Base-by-base conservation (phyloP, 2,888 invertebrate species). In the Epinotia brunnichana region DNA sequence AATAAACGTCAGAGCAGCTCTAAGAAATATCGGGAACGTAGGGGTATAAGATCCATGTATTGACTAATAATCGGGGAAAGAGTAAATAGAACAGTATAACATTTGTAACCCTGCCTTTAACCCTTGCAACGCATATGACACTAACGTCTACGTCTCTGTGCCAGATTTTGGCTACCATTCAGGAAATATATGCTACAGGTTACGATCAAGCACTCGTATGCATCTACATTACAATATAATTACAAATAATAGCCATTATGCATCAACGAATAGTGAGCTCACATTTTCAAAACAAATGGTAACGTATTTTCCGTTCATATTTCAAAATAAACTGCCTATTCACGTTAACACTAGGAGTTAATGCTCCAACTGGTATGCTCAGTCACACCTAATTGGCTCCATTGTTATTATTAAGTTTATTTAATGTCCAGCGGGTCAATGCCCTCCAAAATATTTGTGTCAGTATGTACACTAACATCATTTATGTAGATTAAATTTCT, bases 311-410 rank as follows among this genome's bases (percentile, higher is more conserved):
- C n/a, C 54, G 21, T 63, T 68, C 54, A 76, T 76, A 75, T 73
- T 69, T 75, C 73, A 74, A 63, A 67, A 67, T 67, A 71, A 74
- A 72, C 69, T 72, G 62, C 69, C 70, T 63, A 57, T 59, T 66
- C 70, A 72, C 72, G 76, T 77, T 76, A 78, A 77, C 74, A 74
- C 74, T 71, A 53, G 48, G 68, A 77, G 76, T 76, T 77, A 77
- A 77, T 76, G 75, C 76, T 74, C 73, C 62, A 68, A 60, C 41
- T 72, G 78, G 78, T 76, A 79, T 78, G 78, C 75, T 76, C 70
- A 76, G 75, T 78, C 79, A 75, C 75, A 76, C 76, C 76, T 74
- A 73, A 70, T 70, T 75, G 59, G 73, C 53, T 70, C 73, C 71
- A 75, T 78, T 77, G 75, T 77, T 78, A 70, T 76, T 74, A 73